Conservation (phyloP, 2,888 invertebrate species). For the Pseudococcus viburni region DNA sequence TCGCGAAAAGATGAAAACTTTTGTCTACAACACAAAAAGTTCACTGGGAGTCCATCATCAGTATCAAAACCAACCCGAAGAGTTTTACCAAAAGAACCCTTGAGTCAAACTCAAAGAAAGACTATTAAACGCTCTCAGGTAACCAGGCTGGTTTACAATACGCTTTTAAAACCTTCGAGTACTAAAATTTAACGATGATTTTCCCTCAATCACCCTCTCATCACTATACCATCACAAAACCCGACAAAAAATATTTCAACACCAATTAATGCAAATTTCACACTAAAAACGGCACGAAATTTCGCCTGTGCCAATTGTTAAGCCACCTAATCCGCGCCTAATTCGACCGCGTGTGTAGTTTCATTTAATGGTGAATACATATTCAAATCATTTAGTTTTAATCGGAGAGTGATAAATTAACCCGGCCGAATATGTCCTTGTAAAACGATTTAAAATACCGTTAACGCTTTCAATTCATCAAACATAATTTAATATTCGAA, state of each 20-base stretch:
- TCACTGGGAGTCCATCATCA: background rate
- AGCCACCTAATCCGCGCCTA: background rate
- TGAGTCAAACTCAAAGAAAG: constrained; percentile 25
- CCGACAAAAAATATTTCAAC: background rate
- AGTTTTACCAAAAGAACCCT: constrained; percentile 56
- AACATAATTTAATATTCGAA: constrained; percentile 51
- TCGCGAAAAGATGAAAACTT: constrained; percentile 50
- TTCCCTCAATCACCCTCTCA: background rate
- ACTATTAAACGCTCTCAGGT: constrained; percentile 32
- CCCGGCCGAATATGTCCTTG: constrained; percentile 23
- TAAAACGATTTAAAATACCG: constrained; percentile 46
- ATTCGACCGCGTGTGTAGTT: background rate
- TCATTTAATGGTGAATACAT: constrained; percentile 24
- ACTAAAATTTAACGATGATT: background rate
- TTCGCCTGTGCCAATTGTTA: background rate
- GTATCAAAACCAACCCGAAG: constrained; percentile 32
- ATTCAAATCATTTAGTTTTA: constrained; percentile 49
- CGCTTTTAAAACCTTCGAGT: background rate
- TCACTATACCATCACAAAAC: background rate
- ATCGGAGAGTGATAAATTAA: constrained; percentile 52
- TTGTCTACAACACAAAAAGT: constrained; percentile 60
- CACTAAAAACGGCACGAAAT: background rate
- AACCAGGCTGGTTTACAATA: background rate
- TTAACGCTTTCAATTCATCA: constrained; percentile 40
- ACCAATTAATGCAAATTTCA: background rate